Evolutionary conservation across 1,140 invertebrate species (phyloP), one percentile per base, ranked within the genome.

Genomic region (Aphelinus atriplicis): DNA sequence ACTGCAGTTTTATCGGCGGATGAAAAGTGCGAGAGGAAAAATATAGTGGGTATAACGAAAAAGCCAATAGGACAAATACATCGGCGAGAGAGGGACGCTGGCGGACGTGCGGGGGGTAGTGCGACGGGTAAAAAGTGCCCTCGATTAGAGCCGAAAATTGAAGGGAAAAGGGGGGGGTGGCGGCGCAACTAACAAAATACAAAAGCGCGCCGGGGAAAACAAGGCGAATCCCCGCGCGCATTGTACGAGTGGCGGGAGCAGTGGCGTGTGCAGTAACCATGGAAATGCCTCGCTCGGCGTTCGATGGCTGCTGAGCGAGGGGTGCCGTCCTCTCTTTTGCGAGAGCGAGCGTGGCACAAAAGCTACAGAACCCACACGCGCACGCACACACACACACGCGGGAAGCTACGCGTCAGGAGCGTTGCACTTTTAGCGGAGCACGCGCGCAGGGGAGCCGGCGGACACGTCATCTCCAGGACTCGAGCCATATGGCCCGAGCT

Each of bases 401-500:
- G 26, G 26, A 26, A 26, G 26, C 26, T 26, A 26, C 26, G 26
- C 26, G 26, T 26, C 26, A 42, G 55, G 26, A 56, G 53, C 75
- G 78, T 69, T 77, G 79, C 79, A 81, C 79, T 81, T 81, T 81
- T 78, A 80, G 3, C 48, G 2, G 46, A 9, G 50, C 9, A 26
- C 48, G 3, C 3, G 50, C 48, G 69, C 69, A 79, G 75, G 79
- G 79, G 79, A 79, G 78, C 75, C 77, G 78, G 77, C 73, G 78
- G 78, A 79, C 79, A 81, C 79, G 81, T 82, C 80, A 82, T 82
- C 78, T 76, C 75, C 80, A 79, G 67, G 79, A 78, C 79, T 77
- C 53, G 77, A 78, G 75, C 80, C 80, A 82, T 81, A 80, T 81
- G 78, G 77, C 77, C 76, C 76, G 75, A 61, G 77, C 75, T 45